These are phyloP conservation scores for Protobothrops flavoviridis DNA, from an alignment of 2,113 vertebrate species.

Conservation along the genomic window DNA sequence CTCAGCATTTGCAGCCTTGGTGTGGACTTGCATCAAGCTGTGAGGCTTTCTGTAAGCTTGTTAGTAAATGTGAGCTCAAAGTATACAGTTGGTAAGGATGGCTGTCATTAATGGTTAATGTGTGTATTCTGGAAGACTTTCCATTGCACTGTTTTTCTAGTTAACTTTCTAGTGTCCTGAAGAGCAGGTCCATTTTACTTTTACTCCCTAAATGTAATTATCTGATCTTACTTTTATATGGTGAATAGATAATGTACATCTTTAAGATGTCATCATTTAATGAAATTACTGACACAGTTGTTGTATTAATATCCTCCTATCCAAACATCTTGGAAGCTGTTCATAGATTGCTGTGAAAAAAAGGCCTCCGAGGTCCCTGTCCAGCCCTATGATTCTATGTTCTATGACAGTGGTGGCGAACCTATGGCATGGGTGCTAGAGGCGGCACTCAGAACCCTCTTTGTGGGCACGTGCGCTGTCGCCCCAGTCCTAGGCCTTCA, in stretches of 20 bases:
- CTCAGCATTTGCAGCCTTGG: background rate
- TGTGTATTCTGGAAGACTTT: background rate
- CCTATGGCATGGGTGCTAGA: no score
- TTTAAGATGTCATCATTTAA: background rate
- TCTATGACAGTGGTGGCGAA: no score
- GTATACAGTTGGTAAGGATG: background rate
- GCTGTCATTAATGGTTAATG: background rate
- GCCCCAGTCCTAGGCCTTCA: no score
- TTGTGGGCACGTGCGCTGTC: no score
- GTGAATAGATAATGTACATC: background rate
- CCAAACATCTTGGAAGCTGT: background rate
- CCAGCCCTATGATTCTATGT: background rate
- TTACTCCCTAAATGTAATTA: background rate
- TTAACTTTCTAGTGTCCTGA: background rate
- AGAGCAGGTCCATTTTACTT: background rate
- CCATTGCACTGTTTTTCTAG: background rate
- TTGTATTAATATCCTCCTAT: background rate
- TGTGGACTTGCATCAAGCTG: background rate
- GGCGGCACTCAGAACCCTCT: no score
- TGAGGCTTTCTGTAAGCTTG: background rate
- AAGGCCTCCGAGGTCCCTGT: background rate
- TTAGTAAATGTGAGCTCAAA: background rate
- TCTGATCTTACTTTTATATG: background rate
- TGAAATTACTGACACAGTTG: background rate
- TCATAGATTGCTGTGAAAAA: background rate